Evolutionary conservation across 2,113 vertebrate genomes (phyloP).

Genomic region (Xiphorhynchus elegans): DNA sequence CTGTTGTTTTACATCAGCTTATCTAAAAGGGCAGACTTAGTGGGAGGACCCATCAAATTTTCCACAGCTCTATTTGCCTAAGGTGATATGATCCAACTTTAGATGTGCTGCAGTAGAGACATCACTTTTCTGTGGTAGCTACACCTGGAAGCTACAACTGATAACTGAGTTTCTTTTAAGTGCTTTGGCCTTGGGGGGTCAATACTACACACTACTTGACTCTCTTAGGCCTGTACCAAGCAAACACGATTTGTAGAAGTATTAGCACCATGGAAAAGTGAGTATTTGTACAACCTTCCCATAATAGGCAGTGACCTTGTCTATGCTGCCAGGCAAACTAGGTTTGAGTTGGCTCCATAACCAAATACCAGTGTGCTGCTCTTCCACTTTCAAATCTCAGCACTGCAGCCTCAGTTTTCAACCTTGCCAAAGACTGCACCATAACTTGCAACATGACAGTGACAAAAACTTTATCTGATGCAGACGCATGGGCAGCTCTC

Average conservation of each 20-base stretch:
- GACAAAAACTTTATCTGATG: not conserved
- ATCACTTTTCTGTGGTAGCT: not conserved
- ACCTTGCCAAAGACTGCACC: not conserved
- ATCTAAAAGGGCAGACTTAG: not conserved
- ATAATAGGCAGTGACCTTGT: not conserved
- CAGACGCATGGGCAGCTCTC: not conserved
- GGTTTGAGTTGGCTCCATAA: not conserved
- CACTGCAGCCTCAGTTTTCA: not conserved
- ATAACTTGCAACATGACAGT: rapidly evolving
- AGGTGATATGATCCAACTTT: not conserved
- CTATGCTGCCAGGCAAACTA: not conserved
- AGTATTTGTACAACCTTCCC: not conserved
- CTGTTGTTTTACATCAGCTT: not conserved
- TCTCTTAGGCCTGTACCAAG: not conserved
- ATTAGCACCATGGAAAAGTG: not conserved
- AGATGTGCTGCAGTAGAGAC: not conserved
- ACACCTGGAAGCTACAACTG: not conserved
- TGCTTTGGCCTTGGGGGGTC: not conserved
- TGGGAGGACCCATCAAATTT: not conserved
- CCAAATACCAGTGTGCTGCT: rapidly evolving
- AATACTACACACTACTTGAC: not conserved
- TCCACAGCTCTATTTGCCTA: not conserved
- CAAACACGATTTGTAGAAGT: not conserved
- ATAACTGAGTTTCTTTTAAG: not conserved
- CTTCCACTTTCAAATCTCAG: not conserved